Evolutionary conservation across 2,888 invertebrate genomes (phyloP), one percentile per base, ranked within the genome.

Genomic region (Crematogaster levior): DNA sequence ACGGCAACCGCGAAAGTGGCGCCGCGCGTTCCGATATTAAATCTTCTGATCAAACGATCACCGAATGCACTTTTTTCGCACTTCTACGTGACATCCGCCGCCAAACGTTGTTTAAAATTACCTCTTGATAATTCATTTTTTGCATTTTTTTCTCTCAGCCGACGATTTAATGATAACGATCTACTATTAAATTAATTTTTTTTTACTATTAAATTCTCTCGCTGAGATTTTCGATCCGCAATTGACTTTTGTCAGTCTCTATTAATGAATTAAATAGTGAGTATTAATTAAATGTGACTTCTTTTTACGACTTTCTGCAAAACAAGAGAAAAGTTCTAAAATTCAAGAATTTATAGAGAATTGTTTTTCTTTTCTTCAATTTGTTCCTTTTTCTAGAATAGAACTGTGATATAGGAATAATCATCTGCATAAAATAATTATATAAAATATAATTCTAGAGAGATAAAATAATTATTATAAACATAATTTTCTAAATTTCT

Each of bases 11-110:
- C 75, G 53, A 66, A 53, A 66, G 30, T 48, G 24, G n/a, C 74
- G 21, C 40, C 75, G 53, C 5, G 15, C 7, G n/a, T 34, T 77
- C 34, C 77, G 24, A 77, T 77, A 77, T 68, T 77, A 77, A 77
- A 77, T 68, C 70, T 70, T 56, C 34, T 43, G 18, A 58, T 27
- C 56, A 68, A 77, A 56, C 70, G 56, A 58, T 34, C 56, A 56
- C 12, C 48, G 21, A 24, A 43, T 12, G 43, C 21, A 18, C 37
- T 24, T 48, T 63, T 46, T 66, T 24, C 48, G n/a, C 56, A n/a
- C 74, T 48, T 61, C 37, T 48, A 74, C 12, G 34, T 24, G 34
- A 68, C 43, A 68, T 60, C 5, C 27, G 51, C 3, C 27, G n/a
- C 15, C 56, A 27, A 37, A 40, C 24, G 40, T 27, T 12, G 12